These are phyloP conservation scores for Oconnorella tubifera DNA, from an alignment of 2,888 invertebrate genomes.

Conservation along the genomic window DNA sequence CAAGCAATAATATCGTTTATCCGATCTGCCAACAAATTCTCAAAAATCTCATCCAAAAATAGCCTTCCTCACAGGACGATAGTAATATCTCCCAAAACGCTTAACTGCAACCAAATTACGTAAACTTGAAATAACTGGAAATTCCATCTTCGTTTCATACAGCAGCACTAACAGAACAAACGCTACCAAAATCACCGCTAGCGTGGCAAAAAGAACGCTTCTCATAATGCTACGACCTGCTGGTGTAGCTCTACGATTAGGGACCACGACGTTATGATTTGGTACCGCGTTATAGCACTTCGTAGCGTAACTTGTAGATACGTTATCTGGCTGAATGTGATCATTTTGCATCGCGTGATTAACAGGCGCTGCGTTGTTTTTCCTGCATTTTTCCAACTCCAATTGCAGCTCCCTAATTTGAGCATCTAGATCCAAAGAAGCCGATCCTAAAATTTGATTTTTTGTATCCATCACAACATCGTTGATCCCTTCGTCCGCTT, in stretches of 20 bases:
- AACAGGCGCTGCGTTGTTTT: neutral
- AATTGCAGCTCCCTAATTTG: constrained; percentile 28
- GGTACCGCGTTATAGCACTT: neutral
- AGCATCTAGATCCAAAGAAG: constrained; percentile 20
- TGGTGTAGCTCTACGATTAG: neutral
- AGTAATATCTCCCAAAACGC: neutral
- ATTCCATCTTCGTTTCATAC: neutral
- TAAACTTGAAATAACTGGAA: neutral
- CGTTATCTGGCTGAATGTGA: no score
- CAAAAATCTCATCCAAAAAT: neutral
- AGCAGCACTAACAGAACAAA: neutral
- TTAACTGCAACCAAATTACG: neutral
- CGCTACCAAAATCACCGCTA: neutral
- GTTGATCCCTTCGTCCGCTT: neutral
- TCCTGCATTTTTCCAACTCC: constrained; percentile 25
- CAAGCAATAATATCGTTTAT: no score
- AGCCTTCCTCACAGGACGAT: neutral
- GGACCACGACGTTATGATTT: neutral
- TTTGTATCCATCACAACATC: neutral
- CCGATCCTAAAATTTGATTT: neutral
- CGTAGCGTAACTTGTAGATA: neutral
- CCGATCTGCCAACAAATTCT: no score
- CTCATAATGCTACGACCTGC: neutral
- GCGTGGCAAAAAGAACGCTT: neutral
- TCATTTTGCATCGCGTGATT: no score